These are phyloP conservation scores for Diaphora mendica DNA, from an alignment of 2,888 invertebrate genomes.

Conservation along the genomic window DNA sequence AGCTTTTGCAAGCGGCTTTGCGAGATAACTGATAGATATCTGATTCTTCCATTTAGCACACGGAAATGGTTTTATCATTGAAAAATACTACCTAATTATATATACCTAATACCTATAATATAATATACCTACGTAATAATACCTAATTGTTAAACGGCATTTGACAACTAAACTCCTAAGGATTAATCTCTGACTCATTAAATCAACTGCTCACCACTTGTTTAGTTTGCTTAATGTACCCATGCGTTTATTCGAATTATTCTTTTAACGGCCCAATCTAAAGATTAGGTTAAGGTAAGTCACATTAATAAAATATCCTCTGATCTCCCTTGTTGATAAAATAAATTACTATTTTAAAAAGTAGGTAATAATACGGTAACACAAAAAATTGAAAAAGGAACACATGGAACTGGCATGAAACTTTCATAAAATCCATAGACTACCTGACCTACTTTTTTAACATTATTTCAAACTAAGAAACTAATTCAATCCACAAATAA, in stretches of 20 bases:
- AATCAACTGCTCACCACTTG: not conserved
- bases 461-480: not conserved
- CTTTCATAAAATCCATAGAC: not conserved
- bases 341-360: not conserved
- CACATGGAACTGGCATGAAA: not conserved
- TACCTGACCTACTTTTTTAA: not conserved
- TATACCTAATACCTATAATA: no score
- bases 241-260: not conserved
- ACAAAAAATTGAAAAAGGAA: not conserved
- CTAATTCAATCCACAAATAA: not conserved
- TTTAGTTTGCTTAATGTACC: no score
- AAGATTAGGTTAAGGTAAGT: not conserved
- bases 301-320: not conserved
- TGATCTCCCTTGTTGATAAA: not conserved
- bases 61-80: not conserved
- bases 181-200: not conserved
- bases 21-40: no score
- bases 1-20: no score
- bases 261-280: not conserved
- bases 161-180: not conserved
- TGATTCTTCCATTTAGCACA: no score
- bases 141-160: not conserved
- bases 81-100: not conserved
- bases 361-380: no score
- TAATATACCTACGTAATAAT: not conserved